These are phyloP conservation scores for Poeciliopsis turrubarensis DNA, from an alignment of 2,113 vertebrate species.

Conservation along the genomic window DNA sequence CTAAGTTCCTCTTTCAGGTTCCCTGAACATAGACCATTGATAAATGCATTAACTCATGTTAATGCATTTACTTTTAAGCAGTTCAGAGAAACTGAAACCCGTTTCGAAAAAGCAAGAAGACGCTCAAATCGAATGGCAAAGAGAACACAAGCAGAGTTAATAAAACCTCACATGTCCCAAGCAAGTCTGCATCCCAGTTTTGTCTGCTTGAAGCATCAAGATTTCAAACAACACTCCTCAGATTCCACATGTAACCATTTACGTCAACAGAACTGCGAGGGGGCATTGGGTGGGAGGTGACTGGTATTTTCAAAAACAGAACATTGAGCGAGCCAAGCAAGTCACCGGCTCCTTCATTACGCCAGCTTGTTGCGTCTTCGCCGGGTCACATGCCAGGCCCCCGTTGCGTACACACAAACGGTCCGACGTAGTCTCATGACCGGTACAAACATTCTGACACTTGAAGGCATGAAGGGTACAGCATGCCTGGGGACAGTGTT, in stretches of 20 bases:
- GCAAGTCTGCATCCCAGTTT: slow-evolving; percentile 1
- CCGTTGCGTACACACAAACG: slow-evolving; percentile 55
- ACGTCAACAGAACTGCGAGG: slow-evolving; percentile 63
- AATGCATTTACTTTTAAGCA: slow-evolving; percentile 28
- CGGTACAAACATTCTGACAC: slow-evolving; percentile 56
- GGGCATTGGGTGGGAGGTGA: slow-evolving; percentile 67
- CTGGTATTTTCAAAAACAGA: slow-evolving; percentile 66
- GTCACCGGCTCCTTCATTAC: slow-evolving; percentile 65
- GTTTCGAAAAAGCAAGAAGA: slow-evolving; percentile 3
- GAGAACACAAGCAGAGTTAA: slow-evolving; percentile 12
- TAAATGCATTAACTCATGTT: slow-evolving; percentile 47
- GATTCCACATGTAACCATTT: slow-evolving; percentile 78
- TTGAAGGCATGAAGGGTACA: slow-evolving; percentile 44
- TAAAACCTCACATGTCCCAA: slow-evolving; percentile 6
- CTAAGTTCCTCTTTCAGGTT: slow-evolving; percentile 69
- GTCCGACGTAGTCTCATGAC: slow-evolving; percentile 68
- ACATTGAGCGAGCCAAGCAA: slow-evolving; percentile 51
- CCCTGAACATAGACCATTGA: slow-evolving; percentile 52
- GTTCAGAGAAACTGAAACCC: slow-evolving; percentile 20
- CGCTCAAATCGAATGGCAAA: background rate
- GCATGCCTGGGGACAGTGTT: slow-evolving; percentile 51
- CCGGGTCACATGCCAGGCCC: slow-evolving; percentile 67
- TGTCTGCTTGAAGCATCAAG: slow-evolving; percentile 56
- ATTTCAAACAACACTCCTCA: slow-evolving; percentile 76
- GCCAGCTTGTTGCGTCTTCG: slow-evolving; percentile 71